Conservation (phyloP, 64 coral and sea anemone genomes). For the Orbicella faveolata region DNA sequence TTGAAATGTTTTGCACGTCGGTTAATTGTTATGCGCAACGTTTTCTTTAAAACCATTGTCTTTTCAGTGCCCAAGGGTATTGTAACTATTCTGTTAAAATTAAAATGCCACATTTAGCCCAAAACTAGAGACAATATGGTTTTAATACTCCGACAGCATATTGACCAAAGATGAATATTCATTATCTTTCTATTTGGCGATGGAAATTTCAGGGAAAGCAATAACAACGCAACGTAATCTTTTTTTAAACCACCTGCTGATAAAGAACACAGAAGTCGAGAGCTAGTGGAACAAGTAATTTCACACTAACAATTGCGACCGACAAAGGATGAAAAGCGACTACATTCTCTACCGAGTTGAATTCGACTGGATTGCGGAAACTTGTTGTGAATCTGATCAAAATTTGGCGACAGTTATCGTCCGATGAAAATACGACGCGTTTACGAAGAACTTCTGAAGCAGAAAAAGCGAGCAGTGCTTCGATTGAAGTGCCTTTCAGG, state of each 20-base stretch:
- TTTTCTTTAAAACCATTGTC: background rate
- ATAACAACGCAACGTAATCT: background rate
- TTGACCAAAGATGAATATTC: slow-evolving; percentile 12
- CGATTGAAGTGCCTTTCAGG: slow-evolving; percentile 2
- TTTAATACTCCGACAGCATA: background rate
- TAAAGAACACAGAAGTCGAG: background rate
- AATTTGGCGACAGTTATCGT: background rate
- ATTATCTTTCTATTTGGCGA: background rate
- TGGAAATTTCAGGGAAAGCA: background rate
- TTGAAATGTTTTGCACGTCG: background rate
- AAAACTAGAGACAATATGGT: background rate
- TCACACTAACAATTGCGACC: background rate
- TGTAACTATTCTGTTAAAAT: background rate
- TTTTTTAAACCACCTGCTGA: background rate
- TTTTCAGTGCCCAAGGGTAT: background rate
- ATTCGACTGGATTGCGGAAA: background rate
- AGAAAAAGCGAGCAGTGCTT: slow-evolving; percentile 9
- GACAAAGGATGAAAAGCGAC: background rate
- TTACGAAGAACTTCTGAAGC: slow-evolving; percentile 24
- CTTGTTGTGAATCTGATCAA: background rate
- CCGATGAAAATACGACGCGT: slow-evolving; percentile 14
- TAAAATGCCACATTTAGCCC: background rate
- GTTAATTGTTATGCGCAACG: background rate
- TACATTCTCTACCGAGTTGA: background rate
- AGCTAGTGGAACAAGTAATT: background rate